Evolutionary conservation across 2,888 invertebrate genomes (phyloP).

Genomic region (Synanthedon myopaeformis): DNA sequence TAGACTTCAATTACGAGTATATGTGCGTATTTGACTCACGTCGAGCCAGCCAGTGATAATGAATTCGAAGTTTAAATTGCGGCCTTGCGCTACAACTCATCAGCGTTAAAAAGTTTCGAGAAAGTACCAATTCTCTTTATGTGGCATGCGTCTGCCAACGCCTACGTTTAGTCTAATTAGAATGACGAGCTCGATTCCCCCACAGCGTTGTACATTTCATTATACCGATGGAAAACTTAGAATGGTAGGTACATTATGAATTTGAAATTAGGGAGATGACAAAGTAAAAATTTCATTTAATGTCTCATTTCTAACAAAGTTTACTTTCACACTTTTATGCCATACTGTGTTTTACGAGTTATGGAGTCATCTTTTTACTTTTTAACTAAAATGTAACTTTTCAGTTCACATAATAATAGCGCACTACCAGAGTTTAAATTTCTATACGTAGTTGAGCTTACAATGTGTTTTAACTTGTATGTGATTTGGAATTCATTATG

Average conservation of each 20-base stretch:
- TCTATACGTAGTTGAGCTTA: too few species aligned
- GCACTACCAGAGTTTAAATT: too few species aligned
- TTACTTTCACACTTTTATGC: too few species aligned
- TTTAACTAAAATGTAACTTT: too few species aligned
- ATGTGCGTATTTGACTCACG: too few species aligned
- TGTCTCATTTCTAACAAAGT: too few species aligned
- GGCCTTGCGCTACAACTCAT: constrained; percentile 47
- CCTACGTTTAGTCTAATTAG: constrained; percentile 44
- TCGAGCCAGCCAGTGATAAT: constrained; percentile 36
- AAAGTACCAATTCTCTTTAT: constrained; percentile 25
- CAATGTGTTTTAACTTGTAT: too few species aligned
- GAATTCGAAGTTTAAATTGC: constrained; percentile 55
- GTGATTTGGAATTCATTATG: too few species aligned
- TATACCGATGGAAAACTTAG: constrained; percentile 1
- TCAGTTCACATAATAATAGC: too few species aligned
- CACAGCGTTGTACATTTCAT: constrained; percentile 27
- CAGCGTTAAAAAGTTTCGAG: constrained; percentile 49
- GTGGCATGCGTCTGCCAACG: constrained; percentile 30
- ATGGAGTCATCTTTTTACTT: too few species aligned
- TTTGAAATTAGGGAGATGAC: background rate
- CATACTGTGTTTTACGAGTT: too few species aligned
- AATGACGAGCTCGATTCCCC: constrained; percentile 22
- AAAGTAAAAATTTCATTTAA: background rate
- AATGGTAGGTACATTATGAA: background rate
- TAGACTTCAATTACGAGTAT: constrained; percentile 3